phyloP scores from a whole-genome alignment of 2,797 vertebrate genomes.

The Ataeniobius toweri region DNA sequence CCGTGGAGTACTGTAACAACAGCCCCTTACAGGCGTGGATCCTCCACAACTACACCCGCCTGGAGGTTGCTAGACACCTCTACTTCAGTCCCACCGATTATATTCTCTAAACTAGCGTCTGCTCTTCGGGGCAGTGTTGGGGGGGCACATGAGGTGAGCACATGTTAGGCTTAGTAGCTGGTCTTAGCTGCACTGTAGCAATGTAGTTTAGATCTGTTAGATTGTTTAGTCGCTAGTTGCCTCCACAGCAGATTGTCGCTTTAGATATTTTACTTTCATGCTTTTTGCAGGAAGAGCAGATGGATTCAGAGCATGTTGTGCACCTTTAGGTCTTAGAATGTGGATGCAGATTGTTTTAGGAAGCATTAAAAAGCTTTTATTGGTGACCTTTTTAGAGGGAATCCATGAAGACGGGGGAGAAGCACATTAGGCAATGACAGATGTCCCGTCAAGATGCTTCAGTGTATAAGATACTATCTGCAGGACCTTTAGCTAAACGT shows the following conservation, averaged over 20 bases:
- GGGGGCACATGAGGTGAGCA: conserved; percentile 63
- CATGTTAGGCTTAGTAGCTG: conserved; percentile 26
- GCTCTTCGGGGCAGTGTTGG: conserved; percentile 32
- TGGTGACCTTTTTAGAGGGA: conserved; percentile 67
- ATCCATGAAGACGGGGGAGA: conserved; percentile 37
- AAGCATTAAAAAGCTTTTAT: conserved; percentile 62
- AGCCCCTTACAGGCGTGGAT: conserved; percentile 86
- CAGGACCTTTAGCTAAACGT: conserved; percentile 66
- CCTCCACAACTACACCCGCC: conserved; percentile 87
- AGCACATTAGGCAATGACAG: conserved; percentile 51
- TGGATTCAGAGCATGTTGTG: conserved; percentile 12
- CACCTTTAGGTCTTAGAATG: conserved; percentile 31
- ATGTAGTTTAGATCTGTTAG: conserved; percentile 24
- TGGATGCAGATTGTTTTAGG: conserved; percentile 47
- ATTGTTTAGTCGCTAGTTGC: conserved; percentile 17
- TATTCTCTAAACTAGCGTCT: conserved; percentile 80
- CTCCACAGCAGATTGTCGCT: conserved; percentile 12
- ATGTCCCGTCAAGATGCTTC: conserved; percentile 58
- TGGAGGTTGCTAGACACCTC: conserved; percentile 88
- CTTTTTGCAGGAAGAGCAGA: conserved; percentile 19
- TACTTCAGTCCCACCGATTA: conserved; percentile 91
- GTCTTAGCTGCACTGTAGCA: conserved; percentile 29
- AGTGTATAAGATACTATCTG: conserved; percentile 53
- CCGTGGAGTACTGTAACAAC: conserved; percentile 88
- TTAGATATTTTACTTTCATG: neutral